A percentile compares a stretch with the other conserved stretches of the same genome.
phyloP scores from a whole-genome alignment of 2,888 invertebrate genomes.

The Chrysomela aeneicollis region DNA sequence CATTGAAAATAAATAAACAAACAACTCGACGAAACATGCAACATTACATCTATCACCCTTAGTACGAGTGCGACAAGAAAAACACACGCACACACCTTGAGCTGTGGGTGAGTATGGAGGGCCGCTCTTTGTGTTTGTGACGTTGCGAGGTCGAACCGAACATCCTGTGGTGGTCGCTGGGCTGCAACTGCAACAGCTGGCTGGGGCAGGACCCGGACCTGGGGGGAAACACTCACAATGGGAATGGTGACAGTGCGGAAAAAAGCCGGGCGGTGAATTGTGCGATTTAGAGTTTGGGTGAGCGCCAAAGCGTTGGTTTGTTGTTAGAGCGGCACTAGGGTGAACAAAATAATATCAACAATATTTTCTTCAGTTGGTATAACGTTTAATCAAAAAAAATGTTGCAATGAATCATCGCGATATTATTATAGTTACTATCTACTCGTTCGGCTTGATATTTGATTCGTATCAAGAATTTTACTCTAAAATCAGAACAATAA shows the following conservation, averaged over 20 bases:
- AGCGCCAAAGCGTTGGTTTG: neutral
- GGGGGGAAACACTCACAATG: slow-evolving; percentile 53
- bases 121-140: slow-evolving; percentile 72
- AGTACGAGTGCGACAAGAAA: slow-evolving; percentile 8
- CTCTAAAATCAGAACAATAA: too few relatives aligned
- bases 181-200: slow-evolving; percentile 80
- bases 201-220: slow-evolving; percentile 94
- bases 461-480: too few relatives aligned
- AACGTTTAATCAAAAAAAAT: too few relatives aligned
- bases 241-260: slow-evolving; percentile 41
- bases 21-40: too few relatives aligned
- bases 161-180: slow-evolving; percentile 64
- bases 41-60: neutral
- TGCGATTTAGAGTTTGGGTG: neutral
- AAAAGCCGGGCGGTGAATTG: slow-evolving; percentile 9
- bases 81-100: slow-evolving; percentile 40
- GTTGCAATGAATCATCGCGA: too few relatives aligned
- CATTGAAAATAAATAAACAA: too few relatives aligned
- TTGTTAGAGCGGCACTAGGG: neutral
- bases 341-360: too few relatives aligned
- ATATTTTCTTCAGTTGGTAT: too few relatives aligned
- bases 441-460: too few relatives aligned
- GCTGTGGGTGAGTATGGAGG: slow-evolving; percentile 60
- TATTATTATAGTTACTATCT: too few relatives aligned
- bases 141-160: slow-evolving; percentile 67